Percentiles rank a stretch among this genome's conserved stretches.
Conservation (phyloP, 2,113 vertebrate genomes). For the Psephotus haematonotus region DNA sequence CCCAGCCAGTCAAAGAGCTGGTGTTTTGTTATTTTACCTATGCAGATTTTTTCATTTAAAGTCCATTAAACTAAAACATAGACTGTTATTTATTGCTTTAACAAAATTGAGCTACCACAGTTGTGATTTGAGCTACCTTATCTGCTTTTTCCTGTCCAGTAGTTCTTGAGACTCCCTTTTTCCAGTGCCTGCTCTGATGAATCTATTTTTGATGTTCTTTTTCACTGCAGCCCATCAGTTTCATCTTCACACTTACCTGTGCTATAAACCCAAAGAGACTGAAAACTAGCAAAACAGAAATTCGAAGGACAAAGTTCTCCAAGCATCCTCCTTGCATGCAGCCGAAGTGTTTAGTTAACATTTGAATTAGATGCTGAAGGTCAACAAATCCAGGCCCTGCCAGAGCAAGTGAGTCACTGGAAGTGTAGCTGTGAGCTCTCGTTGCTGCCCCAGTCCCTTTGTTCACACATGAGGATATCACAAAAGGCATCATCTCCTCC, state of each 20-base stretch:
- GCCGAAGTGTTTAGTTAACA: not conserved
- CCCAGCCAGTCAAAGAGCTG: not conserved
- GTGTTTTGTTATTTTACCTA: accelerated
- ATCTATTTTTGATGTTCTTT: not conserved
- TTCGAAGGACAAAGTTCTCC: not conserved
- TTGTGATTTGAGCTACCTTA: not conserved
- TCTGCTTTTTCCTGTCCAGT: not conserved
- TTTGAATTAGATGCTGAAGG: not conserved
- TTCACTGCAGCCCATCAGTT: not conserved
- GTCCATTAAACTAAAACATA: not conserved
- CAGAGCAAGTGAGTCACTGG: not conserved
- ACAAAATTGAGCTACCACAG: not conserved
- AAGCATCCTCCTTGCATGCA: not conserved
- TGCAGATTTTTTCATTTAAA: not conserved
- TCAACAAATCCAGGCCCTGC: not conserved
- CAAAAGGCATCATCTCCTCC: not conserved
- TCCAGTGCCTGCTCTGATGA: not conserved
- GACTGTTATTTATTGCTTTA: not conserved
- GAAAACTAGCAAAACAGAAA: not conserved
- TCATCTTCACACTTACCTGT: accelerated
- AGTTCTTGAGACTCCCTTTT: not conserved
- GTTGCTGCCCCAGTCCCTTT: not conserved
- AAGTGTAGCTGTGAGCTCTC: not conserved
- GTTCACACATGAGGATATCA: not conserved
- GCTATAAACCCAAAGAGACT: not conserved